Conservation (phyloP, 2,888 invertebrate genomes). For the Troilus luridus region DNA sequence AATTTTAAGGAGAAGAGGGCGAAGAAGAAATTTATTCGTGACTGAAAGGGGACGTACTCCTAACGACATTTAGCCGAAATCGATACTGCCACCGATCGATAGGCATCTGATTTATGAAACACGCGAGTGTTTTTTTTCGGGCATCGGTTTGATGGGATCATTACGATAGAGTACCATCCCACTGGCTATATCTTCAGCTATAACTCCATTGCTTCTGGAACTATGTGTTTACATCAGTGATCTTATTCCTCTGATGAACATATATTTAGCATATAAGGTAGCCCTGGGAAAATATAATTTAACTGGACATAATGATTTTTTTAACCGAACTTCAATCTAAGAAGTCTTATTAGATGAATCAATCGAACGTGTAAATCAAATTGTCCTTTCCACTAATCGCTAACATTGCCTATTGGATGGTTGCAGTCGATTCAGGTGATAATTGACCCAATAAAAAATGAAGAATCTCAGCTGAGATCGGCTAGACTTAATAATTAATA, state of each 20-base stretch:
- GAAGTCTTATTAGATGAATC: too few species aligned
- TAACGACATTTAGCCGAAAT: constrained; percentile 46
- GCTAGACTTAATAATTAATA: too few species aligned
- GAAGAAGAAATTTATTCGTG: background rate
- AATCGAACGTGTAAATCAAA: too few species aligned
- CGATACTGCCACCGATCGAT: constrained; percentile 20
- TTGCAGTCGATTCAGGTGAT: too few species aligned
- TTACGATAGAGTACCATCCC: constrained; percentile 1
- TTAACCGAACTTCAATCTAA: too few species aligned
- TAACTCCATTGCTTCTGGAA: background rate
- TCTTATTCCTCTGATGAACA: background rate
- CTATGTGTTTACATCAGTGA: background rate
- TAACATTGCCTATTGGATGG: too few species aligned
- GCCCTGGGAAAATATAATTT: too few species aligned
- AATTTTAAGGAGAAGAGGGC: background rate
- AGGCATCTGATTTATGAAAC: constrained; percentile 36
- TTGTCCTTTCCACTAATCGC: too few species aligned
- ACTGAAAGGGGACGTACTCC: background rate
- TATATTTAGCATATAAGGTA: background rate
- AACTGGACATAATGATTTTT: too few species aligned
- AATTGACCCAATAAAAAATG: too few species aligned
- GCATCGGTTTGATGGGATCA: constrained; percentile 7
- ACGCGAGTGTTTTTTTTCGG: constrained; percentile 26
- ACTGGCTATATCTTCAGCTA: background rate
- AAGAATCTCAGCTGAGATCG: too few species aligned